A percentile compares a stretch with the other conserved stretches of the same genome.
Evolutionary conservation across 2,113 vertebrate species (phyloP).

Genomic region (Accipiter cooperii): DNA sequence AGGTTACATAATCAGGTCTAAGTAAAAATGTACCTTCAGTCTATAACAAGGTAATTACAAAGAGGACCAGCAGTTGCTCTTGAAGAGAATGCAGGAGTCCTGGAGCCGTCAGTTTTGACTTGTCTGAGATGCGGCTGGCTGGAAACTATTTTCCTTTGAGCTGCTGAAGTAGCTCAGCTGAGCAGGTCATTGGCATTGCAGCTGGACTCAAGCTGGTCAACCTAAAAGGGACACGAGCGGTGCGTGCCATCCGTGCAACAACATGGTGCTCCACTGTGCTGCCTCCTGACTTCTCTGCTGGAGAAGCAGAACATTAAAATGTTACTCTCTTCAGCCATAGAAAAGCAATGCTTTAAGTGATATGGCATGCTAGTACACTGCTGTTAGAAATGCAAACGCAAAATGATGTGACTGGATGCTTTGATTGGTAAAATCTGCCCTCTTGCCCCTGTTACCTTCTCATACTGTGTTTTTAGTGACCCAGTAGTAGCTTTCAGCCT

Average conservation of each 20-base stretch:
- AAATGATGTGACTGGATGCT: neutral
- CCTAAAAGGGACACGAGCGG: neutral
- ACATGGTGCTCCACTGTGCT: neutral
- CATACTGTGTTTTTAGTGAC: neutral
- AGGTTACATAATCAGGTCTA: neutral
- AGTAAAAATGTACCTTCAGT: neutral
- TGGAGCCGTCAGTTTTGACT: neutral
- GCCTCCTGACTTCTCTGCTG: neutral
- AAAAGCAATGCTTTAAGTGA: neutral
- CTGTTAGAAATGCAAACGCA: neutral
- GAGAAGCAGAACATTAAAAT: neutral
- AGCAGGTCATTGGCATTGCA: neutral
- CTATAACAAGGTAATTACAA: neutral
- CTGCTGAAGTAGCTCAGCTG: neutral
- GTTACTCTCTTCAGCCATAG: neutral
- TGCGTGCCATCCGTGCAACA: rapidly evolving
- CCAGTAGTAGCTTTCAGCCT: neutral
- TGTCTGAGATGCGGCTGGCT: neutral
- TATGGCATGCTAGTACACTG: neutral
- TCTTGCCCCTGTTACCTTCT: neutral
- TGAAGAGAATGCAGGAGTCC: neutral
- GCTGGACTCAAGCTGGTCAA: neutral
- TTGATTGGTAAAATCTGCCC: neutral
- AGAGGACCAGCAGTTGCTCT: neutral
- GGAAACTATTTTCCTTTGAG: neutral